These are phyloP conservation scores for Tenualosa ilisha DNA, from an alignment of 2,797 vertebrate genomes.

Conservation along the genomic window DNA sequence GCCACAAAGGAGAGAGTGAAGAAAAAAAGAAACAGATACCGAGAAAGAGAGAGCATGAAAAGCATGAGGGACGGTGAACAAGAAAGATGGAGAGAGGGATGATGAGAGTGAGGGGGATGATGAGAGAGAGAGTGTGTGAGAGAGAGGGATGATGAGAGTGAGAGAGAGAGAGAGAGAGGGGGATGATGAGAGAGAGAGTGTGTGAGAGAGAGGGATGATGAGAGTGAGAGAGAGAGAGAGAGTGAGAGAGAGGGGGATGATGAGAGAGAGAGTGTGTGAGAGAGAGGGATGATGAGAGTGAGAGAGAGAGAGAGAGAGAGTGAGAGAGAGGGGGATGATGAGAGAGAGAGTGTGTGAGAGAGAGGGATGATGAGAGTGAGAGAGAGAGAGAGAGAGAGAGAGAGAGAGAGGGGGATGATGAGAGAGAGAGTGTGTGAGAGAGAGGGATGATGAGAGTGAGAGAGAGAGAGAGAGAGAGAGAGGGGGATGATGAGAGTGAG, in stretches of 20 bases:
- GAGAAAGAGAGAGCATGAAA: neutral
- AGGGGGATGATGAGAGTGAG: neutral
- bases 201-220: too few species aligned
- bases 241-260: too few species aligned
- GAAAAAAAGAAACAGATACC: neutral
- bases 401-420: neutral
- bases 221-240: too few species aligned
- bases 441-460: neutral
- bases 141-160: neutral
- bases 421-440: neutral
- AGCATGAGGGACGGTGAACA: neutral
- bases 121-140: neutral
- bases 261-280: neutral
- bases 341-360: neutral
- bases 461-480: neutral
- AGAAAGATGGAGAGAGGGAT: constrained; percentile 51
- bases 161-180: neutral
- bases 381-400: neutral
- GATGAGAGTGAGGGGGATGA: neutral
- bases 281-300: constrained; percentile 21
- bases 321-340: neutral
- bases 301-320: constrained; percentile 50
- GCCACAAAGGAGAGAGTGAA: neutral
- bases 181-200: too few species aligned
- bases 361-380: neutral